These are phyloP conservation scores for Drosophila hamatofila DNA, from an alignment of 2,888 invertebrate species.

Conservation along the genomic window DNA sequence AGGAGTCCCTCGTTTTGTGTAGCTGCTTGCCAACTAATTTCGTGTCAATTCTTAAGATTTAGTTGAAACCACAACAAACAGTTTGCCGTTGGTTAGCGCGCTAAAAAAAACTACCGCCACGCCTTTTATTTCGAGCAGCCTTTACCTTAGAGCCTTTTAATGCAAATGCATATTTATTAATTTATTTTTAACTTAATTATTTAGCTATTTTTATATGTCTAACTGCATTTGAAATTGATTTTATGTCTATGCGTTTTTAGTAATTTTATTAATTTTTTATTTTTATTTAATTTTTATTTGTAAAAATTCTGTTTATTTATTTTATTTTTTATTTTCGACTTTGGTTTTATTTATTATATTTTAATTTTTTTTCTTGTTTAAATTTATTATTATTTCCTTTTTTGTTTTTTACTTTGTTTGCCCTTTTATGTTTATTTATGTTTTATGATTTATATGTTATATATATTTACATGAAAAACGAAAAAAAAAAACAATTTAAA, in stretches of 20 bases:
- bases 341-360: neutral
- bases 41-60: slow-evolving; percentile 15
- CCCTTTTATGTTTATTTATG: slow-evolving; percentile 54
- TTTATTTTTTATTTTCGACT: neutral
- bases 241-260: slow-evolving; percentile 66
- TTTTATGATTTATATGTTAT: slow-evolving; percentile 74
- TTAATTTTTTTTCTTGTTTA: slow-evolving; percentile 14
- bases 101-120: slow-evolving; percentile 25
- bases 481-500: slow-evolving; percentile 46
- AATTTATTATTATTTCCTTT: neutral
- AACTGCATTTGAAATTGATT: slow-evolving; percentile 76
- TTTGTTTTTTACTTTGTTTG: slow-evolving; percentile 39
- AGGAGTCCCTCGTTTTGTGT: slow-evolving; percentile 64
- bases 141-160: slow-evolving; percentile 17
- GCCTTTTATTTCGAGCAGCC: slow-evolving; percentile 53
- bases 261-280: slow-evolving; percentile 14
- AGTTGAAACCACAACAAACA: slow-evolving; percentile 7
- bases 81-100: slow-evolving; percentile 14
- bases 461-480: slow-evolving; percentile 68
- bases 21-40: slow-evolving; percentile 60
- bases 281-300: slow-evolving; percentile 21
- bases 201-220: slow-evolving; percentile 62
- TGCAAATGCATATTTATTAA: slow-evolving; percentile 43
- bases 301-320: neutral
- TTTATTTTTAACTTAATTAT: slow-evolving; percentile 45